These are phyloP conservation scores for Sylvicapra grimmia DNA, from an alignment of 2,113 vertebrate genomes.

Conservation along the genomic window DNA sequence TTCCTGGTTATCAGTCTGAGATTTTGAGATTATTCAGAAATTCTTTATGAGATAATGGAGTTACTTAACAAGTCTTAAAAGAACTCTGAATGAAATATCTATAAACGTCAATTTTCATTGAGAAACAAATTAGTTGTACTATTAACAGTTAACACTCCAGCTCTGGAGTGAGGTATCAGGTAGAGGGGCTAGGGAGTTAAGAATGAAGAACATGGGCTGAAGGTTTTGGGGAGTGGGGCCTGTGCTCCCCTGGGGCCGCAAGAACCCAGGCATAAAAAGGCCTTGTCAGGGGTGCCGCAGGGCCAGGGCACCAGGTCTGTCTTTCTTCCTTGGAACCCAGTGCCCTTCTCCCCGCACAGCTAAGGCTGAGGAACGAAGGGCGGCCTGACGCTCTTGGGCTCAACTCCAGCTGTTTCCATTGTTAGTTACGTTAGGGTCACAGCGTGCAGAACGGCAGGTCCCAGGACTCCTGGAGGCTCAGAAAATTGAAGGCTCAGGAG, in stretches of 20 bases:
- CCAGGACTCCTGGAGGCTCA: neutral
- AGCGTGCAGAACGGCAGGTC: neutral
- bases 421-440: neutral
- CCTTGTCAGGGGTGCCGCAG: neutral
- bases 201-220: neutral
- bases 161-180: neutral
- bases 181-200: neutral
- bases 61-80: conserved; percentile 5
- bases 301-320: neutral
- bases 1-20: neutral
- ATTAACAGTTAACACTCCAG: neutral
- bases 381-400: neutral
- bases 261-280: neutral
- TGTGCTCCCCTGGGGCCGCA: neutral
- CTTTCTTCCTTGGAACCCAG: neutral
- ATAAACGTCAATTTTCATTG: neutral
- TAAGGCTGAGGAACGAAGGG: neutral
- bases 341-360: neutral
- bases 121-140: neutral
- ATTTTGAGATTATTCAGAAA: neutral
- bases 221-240: neutral
- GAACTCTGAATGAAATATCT: neutral
- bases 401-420: neutral
- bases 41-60: neutral
- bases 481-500: neutral